Conservation (phyloP, 1,140 invertebrate species). For the Heliconius himera region DNA sequence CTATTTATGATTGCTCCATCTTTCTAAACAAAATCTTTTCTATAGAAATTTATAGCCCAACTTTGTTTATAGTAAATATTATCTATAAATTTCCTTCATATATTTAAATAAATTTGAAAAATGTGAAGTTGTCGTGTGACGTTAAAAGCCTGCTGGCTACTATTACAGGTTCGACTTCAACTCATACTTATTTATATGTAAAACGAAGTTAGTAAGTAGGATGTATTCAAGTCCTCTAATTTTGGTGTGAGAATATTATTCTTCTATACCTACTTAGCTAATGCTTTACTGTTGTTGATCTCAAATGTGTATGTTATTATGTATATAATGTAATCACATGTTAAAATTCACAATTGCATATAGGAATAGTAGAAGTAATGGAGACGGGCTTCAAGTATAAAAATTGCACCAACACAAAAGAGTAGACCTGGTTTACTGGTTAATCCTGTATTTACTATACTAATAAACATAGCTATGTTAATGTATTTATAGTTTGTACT, state of each 20-base stretch:
- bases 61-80: constrained; percentile 20
- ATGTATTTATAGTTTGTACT: constrained; percentile 49
- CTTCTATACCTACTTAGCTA: constrained; percentile 66
- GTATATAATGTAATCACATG: constrained; percentile 80
- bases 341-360: constrained; percentile 75
- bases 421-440: constrained; percentile 64
- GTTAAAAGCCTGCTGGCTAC: constrained; percentile 19
- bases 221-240: constrained; percentile 44
- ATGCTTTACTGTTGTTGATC: constrained; percentile 79
- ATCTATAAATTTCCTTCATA: constrained; percentile 28
- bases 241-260: constrained; percentile 51
- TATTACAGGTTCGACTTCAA: background rate
- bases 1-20: constrained; percentile 36
- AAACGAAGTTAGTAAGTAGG: constrained; percentile 41
- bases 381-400: constrained; percentile 66
- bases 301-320: constrained; percentile 75
- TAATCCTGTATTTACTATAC: constrained; percentile 55
- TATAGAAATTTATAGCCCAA: constrained; percentile 26
- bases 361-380: constrained; percentile 53
- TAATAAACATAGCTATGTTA: constrained; percentile 59
- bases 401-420: constrained; percentile 73
- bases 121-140: constrained; percentile 9
- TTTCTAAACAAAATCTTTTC: constrained; percentile 18
- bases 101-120: constrained; percentile 18
- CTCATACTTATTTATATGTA: constrained; percentile 25